These are phyloP conservation scores for Diceros bicornis DNA, from an alignment of 2,797 vertebrate species.

Conservation along the genomic window DNA sequence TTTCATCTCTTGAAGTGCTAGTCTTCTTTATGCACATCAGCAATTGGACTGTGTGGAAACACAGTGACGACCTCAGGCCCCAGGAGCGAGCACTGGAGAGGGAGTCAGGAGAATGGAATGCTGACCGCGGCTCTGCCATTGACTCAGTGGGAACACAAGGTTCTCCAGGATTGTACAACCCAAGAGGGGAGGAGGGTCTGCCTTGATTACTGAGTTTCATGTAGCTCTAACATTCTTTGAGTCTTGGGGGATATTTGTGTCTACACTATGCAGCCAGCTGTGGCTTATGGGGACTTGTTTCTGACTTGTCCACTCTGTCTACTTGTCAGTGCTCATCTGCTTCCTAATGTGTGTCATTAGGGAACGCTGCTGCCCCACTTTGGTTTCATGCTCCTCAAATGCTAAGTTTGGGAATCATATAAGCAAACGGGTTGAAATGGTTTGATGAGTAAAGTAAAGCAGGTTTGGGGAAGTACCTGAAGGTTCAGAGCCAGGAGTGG, in stretches of 20 bases:
- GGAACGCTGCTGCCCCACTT: rapidly evolving
- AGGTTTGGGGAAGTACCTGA: neutral
- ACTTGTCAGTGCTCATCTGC: neutral
- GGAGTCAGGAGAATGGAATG: neutral
- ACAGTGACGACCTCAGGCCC: neutral
- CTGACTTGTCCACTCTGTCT: neutral
- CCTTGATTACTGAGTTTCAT: rapidly evolving
- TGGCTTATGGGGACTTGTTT: neutral
- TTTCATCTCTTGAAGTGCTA: neutral
- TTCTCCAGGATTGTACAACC: neutral
- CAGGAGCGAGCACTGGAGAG: neutral
- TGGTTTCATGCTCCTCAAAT: neutral
- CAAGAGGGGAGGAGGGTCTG: neutral
- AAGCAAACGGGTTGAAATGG: neutral
- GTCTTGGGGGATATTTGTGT: neutral
- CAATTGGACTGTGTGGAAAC: neutral
- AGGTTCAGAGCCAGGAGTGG: neutral
- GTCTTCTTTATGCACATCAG: neutral
- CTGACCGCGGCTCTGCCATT: neutral
- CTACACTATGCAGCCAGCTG: neutral
- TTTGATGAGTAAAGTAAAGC: neutral
- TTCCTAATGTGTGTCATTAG: neutral
- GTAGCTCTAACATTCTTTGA: neutral
- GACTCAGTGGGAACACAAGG: neutral
- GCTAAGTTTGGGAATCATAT: neutral